Conservation (phyloP, 2,797 vertebrate genomes). For the Ficedula albicollis region DNA sequence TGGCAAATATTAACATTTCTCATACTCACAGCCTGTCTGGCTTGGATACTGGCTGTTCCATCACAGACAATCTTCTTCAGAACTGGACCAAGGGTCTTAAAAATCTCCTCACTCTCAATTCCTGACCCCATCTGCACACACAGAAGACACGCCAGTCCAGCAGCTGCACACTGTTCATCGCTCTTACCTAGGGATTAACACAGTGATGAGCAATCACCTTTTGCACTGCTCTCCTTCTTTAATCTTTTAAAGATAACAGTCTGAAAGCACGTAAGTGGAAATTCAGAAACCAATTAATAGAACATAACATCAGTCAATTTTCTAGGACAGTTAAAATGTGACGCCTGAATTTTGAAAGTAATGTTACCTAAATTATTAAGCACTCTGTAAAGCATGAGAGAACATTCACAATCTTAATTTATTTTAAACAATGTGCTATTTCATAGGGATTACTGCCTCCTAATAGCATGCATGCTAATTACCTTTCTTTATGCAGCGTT, state of each 20-base stretch:
- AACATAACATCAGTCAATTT: neutral
- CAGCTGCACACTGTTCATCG: conserved; percentile 91
- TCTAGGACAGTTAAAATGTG: neutral
- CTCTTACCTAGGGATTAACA: conserved; percentile 84
- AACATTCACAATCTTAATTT: neutral
- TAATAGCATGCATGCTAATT: neutral
- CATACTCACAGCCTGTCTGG: conserved; percentile 90
- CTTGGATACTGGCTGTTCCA: conserved; percentile 86
- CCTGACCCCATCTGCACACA: conserved; percentile 95
- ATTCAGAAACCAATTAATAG: neutral
- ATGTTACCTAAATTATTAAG: neutral
- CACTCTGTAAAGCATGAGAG: neutral
- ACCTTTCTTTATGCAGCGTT: conserved; percentile 98
- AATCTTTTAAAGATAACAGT: neutral
- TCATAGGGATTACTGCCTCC: neutral
- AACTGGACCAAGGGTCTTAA: conserved; percentile 91
- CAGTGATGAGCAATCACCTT: neutral
- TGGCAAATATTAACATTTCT: neutral
- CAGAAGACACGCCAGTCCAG: conserved; percentile 89
- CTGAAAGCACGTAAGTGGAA: neutral
- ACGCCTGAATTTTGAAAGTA: neutral
- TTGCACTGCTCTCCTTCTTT: neutral
- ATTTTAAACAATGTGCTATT: neutral
- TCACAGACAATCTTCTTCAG: conserved; percentile 93
- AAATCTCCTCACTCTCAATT: conserved; percentile 96